phyloP scores from a whole-genome alignment of 64 coral and sea anemone species.

The Catalaphyllia jardinei region DNA sequence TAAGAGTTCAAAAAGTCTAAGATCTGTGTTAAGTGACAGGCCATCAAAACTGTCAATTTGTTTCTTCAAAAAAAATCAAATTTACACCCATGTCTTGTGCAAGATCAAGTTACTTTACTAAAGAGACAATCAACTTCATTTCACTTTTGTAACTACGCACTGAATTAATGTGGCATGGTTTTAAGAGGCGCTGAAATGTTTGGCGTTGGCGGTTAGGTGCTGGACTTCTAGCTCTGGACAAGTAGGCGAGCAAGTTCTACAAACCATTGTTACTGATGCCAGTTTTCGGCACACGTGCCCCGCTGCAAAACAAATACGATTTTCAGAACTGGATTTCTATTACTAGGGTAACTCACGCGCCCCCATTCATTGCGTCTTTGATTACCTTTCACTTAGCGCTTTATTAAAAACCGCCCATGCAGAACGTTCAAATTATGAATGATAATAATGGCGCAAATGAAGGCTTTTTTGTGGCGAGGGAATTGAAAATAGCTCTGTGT shows the following conservation, averaged over 20 bases:
- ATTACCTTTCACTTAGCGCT: conserved; percentile 45
- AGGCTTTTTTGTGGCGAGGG: conserved; percentile 33
- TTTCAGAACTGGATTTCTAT: conserved; percentile 44
- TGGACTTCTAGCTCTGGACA: neutral
- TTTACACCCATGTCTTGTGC: neutral
- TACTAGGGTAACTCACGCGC: conserved; percentile 36
- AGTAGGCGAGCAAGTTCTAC: neutral
- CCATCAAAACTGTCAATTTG: conserved; percentile 33
- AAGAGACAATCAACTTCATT: conserved; percentile 29
- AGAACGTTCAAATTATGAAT: conserved; percentile 50
- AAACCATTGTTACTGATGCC: neutral
- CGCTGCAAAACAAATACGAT: conserved; percentile 34
- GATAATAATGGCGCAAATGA: conserved; percentile 43
- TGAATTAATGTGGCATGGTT: neutral
- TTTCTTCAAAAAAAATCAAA: conserved; percentile 39
- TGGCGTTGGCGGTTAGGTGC: neutral
- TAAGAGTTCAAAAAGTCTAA: conserved; percentile 4
- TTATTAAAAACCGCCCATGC: conserved; percentile 38
- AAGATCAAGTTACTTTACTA: conserved; percentile 28
- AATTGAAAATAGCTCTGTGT: conserved; percentile 20
- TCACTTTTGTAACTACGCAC: conserved; percentile 9
- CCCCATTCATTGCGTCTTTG: neutral
- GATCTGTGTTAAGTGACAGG: neutral
- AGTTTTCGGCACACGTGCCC: conserved; percentile 35
- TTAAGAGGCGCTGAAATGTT: neutral